These are phyloP conservation scores for Cercopithecus mona DNA, from an alignment of 2,113 vertebrate genomes.

Conservation along the genomic window DNA sequence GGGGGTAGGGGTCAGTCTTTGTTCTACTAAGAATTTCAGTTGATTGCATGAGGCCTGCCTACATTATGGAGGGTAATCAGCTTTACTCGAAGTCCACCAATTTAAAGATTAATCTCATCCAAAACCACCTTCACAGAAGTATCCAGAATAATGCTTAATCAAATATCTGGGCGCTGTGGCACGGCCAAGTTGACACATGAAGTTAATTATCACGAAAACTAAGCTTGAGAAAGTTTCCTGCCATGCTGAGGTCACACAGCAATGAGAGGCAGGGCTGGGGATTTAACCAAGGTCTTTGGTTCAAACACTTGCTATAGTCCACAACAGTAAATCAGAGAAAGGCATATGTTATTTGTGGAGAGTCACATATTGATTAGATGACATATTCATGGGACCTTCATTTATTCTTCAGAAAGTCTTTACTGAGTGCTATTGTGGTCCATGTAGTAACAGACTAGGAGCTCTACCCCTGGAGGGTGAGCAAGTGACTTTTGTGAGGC, in stretches of 20 bases:
- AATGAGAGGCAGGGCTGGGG: background rate
- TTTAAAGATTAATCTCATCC: background rate
- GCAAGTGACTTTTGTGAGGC: background rate
- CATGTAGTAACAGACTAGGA: background rate
- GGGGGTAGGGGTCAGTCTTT: background rate
- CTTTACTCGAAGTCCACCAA: background rate
- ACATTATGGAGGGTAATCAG: background rate
- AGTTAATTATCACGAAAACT: background rate
- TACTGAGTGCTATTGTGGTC: background rate
- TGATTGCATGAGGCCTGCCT: background rate
- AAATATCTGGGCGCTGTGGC: background rate
- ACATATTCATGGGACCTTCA: background rate
- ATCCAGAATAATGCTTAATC: background rate
- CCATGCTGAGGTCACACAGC: background rate
- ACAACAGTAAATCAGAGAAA: background rate
- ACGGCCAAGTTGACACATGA: background rate
- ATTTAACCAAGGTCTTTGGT: background rate
- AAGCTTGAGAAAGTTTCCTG: background rate
- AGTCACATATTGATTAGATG: background rate
- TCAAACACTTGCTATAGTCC: background rate
- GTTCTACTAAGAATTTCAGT: background rate
- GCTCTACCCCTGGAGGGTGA: background rate
- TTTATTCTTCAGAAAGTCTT: background rate
- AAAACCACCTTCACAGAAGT: background rate
- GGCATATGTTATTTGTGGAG: rapidly evolving